Conservation (phyloP, 2,113 vertebrate species). For the Tricholaema leucomelas region DNA sequence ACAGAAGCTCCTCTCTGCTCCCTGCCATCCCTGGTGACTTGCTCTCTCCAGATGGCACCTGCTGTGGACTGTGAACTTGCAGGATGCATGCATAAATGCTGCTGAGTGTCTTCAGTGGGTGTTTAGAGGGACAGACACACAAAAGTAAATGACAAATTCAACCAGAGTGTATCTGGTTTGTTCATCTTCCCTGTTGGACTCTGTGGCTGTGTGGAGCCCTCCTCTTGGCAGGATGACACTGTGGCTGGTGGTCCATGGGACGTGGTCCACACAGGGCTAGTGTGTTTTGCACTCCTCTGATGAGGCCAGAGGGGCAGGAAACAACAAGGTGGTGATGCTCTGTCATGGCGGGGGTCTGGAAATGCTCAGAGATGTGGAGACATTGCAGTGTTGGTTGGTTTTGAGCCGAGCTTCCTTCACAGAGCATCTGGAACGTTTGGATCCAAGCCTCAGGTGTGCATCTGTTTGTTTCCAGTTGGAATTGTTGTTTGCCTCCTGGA, state of each 20-base stretch:
- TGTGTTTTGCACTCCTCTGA: rapidly evolving
- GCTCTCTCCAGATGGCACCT: too few relatives aligned
- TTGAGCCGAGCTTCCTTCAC: not conserved
- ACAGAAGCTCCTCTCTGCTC: too few relatives aligned
- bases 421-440: not conserved
- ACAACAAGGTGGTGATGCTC: rapidly evolving
- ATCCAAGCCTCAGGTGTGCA: not conserved
- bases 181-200: not conserved
- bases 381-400: rapidly evolving
- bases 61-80: not conserved
- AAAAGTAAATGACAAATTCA: not conserved
- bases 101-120: rapidly evolving
- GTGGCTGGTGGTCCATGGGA: too few relatives aligned
- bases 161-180: too few relatives aligned
- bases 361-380: rapidly evolving
- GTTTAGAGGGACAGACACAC: not conserved
- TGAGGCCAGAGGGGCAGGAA: not conserved
- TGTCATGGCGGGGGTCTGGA: not conserved
- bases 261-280: rapidly evolving
- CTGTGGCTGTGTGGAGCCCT: rapidly evolving
- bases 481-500: not conserved
- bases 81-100: rapidly evolving
- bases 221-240: rapidly evolving
- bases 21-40: not conserved
- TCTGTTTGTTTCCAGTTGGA: rapidly evolving